A percentile compares a stretch with the other conserved stretches of the same genome.
These are phyloP conservation scores for Drosophila prolongata DNA, from an alignment of 2,888 invertebrate genomes.

Conservation along the genomic window DNA sequence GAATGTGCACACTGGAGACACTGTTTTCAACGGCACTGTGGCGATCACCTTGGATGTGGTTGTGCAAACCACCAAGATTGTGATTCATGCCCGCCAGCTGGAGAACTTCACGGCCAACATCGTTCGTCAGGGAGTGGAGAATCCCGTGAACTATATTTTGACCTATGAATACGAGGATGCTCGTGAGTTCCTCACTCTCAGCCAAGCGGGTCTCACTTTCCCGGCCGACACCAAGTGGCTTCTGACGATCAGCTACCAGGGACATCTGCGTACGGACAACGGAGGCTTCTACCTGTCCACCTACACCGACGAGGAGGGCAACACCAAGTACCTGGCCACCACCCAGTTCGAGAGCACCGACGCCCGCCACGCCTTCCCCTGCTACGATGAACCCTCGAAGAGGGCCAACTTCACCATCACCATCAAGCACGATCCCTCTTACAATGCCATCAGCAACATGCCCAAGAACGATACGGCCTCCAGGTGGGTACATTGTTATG, in stretches of 20 bases:
- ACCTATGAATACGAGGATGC: slow-evolving; percentile 36
- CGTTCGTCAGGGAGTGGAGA: slow-evolving; percentile 6
- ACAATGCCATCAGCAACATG: slow-evolving; percentile 85
- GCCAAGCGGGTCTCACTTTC: slow-evolving; percentile 42
- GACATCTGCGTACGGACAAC: slow-evolving; percentile 87
- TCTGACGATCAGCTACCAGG: slow-evolving; percentile 86
- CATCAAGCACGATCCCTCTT: slow-evolving; percentile 74
- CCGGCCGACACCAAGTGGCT: slow-evolving; percentile 83
- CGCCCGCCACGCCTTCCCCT: slow-evolving; percentile 90
- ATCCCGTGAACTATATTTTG: slow-evolving; percentile 22
- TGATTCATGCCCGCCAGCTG: slow-evolving; percentile 73
- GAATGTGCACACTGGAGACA: slow-evolving; percentile 70
- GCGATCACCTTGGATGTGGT: slow-evolving; percentile 64
- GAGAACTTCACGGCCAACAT: slow-evolving; percentile 57
- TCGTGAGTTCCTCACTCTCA: slow-evolving; percentile 76
- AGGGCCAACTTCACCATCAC: slow-evolving; percentile 87
- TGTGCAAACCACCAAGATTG: slow-evolving; percentile 56
- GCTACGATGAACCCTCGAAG: slow-evolving; percentile 88
- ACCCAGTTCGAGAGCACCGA: slow-evolving; percentile 89
- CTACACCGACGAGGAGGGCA: slow-evolving; percentile 81
- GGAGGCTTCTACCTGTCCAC: slow-evolving; percentile 88
- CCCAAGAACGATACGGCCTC: slow-evolving; percentile 55
- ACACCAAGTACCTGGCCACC: slow-evolving; percentile 85
- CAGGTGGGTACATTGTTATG: slow-evolving; percentile 37
- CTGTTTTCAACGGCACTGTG: slow-evolving; percentile 69